phyloP scores from a whole-genome alignment of 2,888 invertebrate species.

The Cephus nigrinus region DNA sequence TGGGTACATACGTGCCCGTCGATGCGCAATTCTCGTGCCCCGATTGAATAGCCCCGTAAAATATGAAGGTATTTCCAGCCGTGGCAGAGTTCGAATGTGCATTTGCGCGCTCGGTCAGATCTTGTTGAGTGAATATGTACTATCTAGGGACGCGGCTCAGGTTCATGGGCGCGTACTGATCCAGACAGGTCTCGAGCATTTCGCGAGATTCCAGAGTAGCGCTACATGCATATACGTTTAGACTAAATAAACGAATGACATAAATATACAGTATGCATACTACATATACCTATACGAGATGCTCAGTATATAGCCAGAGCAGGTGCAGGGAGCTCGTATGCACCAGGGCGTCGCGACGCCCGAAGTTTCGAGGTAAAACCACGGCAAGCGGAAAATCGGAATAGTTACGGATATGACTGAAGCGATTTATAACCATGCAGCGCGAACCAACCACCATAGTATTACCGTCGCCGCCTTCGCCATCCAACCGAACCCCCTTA shows the following conservation, averaged over 20 bases:
- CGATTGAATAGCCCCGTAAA: neutral
- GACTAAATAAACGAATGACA: neutral
- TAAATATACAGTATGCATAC: neutral
- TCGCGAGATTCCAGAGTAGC: neutral
- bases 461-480: conserved; percentile 31
- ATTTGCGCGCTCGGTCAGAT: neutral
- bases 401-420: conserved; percentile 30
- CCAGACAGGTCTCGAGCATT: neutral
- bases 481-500: conserved; percentile 28
- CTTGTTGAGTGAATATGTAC: neutral
- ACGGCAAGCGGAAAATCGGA: conserved; percentile 34
- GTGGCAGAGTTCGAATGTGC: neutral
- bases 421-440: conserved; percentile 25
- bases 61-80: neutral
- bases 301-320: neutral
- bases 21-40: neutral
- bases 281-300: neutral
- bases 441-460: conserved; percentile 18
- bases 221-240: neutral
- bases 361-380: conserved; percentile 8
- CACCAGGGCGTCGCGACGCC: neutral
- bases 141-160: neutral
- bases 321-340: neutral
- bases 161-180: neutral
- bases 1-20: neutral